Percentiles rank a stretch among this genome's conserved stretches.
phyloP scores from a whole-genome alignment of 2,888 invertebrate genomes.

The Nesidiocoris tenuis region DNA sequence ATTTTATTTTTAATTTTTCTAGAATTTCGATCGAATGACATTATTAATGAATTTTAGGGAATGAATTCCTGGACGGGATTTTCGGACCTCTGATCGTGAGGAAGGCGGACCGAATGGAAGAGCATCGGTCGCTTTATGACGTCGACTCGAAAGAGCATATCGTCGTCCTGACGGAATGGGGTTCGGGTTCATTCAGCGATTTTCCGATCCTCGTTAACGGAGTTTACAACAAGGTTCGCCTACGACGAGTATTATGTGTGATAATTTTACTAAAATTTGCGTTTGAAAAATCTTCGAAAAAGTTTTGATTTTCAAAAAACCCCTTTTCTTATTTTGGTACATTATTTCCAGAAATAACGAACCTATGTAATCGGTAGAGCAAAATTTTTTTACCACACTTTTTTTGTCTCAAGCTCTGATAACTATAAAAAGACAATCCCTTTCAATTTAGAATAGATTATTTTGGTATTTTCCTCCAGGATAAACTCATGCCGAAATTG shows the following conservation, averaged over 20 bases:
- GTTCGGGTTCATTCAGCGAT: constrained; percentile 16
- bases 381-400: too few species aligned
- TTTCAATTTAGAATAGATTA: too few species aligned
- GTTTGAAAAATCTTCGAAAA: too few species aligned
- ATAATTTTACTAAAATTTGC: too few species aligned
- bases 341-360: too few species aligned
- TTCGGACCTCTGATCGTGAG: constrained; percentile 71
- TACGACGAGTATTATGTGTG: not conserved
- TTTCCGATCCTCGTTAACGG: constrained; percentile 34
- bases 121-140: constrained; percentile 66
- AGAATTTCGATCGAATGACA: not conserved
- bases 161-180: constrained; percentile 71
- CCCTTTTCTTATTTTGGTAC: too few species aligned
- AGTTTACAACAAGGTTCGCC: constrained; percentile 23
- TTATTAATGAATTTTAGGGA: constrained; percentile 54
- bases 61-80: constrained; percentile 67
- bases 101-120: constrained; percentile 60
- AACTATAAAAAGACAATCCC: too few species aligned
- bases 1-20: too few species aligned
- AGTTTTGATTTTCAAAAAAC: too few species aligned
- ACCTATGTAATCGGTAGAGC: too few species aligned
- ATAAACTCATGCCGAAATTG: constrained; percentile 52
- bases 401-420: too few species aligned
- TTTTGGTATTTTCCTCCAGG: constrained; percentile 11
- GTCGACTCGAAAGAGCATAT: constrained; percentile 69